phyloP scores from a whole-genome alignment of 2,797 vertebrate genomes.

The Oceanodroma leucorhoa region DNA sequence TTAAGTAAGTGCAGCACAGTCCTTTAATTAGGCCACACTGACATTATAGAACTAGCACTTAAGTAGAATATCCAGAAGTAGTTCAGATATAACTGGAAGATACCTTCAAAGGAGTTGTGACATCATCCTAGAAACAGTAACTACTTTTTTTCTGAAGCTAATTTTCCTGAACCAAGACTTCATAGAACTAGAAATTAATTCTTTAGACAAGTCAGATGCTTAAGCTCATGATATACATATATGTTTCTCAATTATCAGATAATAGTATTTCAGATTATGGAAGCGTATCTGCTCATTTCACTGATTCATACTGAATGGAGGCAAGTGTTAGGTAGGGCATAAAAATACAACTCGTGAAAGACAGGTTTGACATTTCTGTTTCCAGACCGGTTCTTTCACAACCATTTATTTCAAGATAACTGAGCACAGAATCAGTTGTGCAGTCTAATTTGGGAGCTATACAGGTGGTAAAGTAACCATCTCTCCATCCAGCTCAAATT shows the following conservation, averaged over 20 bases:
- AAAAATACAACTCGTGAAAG: slow-evolving; percentile 76
- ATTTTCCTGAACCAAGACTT: slow-evolving; percentile 66
- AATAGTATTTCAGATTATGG: slow-evolving; percentile 76
- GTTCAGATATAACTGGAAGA: slow-evolving; percentile 74
- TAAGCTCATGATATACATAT: slow-evolving; percentile 75
- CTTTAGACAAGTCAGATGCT: slow-evolving; percentile 72
- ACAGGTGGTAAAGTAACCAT: slow-evolving; percentile 91
- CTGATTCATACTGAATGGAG: slow-evolving; percentile 71
- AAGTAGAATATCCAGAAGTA: slow-evolving; percentile 71
- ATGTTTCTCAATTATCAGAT: slow-evolving; percentile 71
- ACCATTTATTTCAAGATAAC: slow-evolving; percentile 34
- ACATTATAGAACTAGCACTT: slow-evolving; percentile 78
- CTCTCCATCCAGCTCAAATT: slow-evolving; percentile 92
- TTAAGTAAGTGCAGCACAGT: slow-evolving; percentile 68
- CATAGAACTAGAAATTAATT: slow-evolving; percentile 70
- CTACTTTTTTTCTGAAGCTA: slow-evolving; percentile 74
- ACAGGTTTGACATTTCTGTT: slow-evolving; percentile 46
- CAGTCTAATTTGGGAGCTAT: slow-evolving; percentile 74
- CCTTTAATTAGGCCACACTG: slow-evolving; percentile 76
- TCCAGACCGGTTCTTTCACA: slow-evolving; percentile 20
- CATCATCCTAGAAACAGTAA: slow-evolving; percentile 69
- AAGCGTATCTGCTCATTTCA: slow-evolving; percentile 79
- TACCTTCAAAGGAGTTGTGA: slow-evolving; percentile 69
- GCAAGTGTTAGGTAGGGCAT: slow-evolving; percentile 75
- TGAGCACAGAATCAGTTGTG: slow-evolving; percentile 11